phyloP scores from a whole-genome alignment of 2,797 vertebrate genomes.

The Xerus rutilus region DNA sequence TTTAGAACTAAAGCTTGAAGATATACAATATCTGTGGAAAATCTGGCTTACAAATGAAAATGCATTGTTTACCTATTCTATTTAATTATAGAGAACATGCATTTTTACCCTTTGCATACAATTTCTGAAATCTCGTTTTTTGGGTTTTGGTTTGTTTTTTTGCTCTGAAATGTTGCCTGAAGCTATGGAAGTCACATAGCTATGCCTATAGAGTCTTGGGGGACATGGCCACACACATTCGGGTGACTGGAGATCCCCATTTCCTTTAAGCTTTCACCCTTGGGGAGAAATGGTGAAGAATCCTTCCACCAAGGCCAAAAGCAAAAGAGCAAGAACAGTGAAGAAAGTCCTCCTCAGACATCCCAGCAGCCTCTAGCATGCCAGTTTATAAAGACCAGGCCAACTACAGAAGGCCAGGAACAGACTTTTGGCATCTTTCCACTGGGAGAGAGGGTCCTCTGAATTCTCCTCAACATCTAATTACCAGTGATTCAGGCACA shows the following conservation, averaged over 20 bases:
- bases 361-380: not conserved
- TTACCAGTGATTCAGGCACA: not conserved
- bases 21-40: slow-evolving; percentile 73
- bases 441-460: not conserved
- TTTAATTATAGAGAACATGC: slow-evolving; percentile 67
- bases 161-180: slow-evolving; percentile 23
- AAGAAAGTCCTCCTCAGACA: not conserved
- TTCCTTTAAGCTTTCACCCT: not conserved
- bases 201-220: not conserved
- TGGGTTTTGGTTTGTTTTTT: not conserved
- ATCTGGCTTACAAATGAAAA: slow-evolving; percentile 69
- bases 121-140: not conserved
- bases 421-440: not conserved
- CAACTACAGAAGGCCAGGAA: not conserved
- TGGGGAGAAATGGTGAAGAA: not conserved
- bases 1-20: slow-evolving; percentile 50
- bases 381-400: not conserved
- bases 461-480: not conserved
- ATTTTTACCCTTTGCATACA: slow-evolving; percentile 50
- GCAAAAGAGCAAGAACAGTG: not conserved
- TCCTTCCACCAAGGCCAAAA: too few relatives aligned
- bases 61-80: slow-evolving; percentile 61
- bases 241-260: not conserved
- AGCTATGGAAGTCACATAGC: not conserved
- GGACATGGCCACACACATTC: not conserved